phyloP scores from a whole-genome alignment of 2,113 vertebrate species.

The Candoia aspera region DNA sequence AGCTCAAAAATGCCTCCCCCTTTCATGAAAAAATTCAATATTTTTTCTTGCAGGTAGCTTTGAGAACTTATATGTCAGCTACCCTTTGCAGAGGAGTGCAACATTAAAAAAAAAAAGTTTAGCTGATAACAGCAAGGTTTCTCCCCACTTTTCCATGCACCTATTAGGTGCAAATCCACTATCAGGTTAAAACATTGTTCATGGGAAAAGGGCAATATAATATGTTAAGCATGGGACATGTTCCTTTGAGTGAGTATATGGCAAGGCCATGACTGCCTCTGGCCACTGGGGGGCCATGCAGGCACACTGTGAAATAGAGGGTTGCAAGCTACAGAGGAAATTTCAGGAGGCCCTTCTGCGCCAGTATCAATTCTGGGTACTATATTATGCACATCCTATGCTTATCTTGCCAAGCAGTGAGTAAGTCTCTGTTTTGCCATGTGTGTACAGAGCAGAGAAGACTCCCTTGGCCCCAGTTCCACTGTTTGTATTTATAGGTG shows the following conservation, averaged over 20 bases:
- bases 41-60: background rate
- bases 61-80: background rate
- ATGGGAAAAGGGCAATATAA: no score
- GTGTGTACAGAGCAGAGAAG: background rate
- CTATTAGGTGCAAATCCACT: background rate
- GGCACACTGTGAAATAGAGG: background rate
- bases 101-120: background rate
- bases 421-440: background rate
- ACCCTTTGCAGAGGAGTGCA: background rate
- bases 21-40: background rate
- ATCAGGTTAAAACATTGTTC: background rate
- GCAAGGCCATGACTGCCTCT: background rate
- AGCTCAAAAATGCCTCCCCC: background rate
- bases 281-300: constrained; percentile 18
- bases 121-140: background rate
- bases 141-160: background rate
- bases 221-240: background rate
- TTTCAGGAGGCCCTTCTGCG: background rate
- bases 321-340: background rate
- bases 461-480: background rate
- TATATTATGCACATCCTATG: background rate
- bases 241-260: background rate
- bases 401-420: background rate
- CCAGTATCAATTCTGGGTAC: background rate
- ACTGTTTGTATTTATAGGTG: background rate